Percentiles rank a stretch among this genome's conserved stretches.
Conservation (phyloP, 1,140 invertebrate genomes). For the Physella acuta region DNA sequence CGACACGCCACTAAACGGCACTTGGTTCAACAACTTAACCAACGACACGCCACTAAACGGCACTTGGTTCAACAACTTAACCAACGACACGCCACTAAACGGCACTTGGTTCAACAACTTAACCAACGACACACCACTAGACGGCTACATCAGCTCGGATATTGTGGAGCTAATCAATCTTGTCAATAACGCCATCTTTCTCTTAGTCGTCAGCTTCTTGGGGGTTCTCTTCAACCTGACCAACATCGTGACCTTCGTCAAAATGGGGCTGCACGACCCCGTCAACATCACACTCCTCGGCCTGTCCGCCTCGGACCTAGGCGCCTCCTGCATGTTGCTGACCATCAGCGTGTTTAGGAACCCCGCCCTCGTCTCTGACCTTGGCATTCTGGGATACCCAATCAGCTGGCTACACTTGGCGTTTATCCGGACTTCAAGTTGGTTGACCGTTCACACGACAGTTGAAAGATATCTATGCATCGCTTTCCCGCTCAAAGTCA, state of each 20-base stretch:
- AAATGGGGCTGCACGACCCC: neutral
- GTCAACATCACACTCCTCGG: neutral
- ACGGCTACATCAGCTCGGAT: too few relatives aligned
- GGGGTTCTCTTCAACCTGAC: neutral
- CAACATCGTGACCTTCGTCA: neutral
- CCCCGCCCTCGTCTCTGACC: neutral
- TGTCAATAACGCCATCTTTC: neutral
- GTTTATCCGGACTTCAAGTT: conserved; percentile 1
- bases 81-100: too few relatives aligned
- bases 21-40: too few relatives aligned
- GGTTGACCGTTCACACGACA: conserved; percentile 9
- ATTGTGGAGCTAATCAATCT: too few relatives aligned
- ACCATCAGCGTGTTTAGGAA: neutral
- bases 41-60: too few relatives aligned
- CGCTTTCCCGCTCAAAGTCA: conserved; percentile 8
- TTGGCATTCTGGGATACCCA: neutral
- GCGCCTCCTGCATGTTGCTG: neutral
- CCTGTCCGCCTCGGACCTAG: neutral
- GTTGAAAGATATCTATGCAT: conserved; percentile 15
- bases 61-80: too few relatives aligned
- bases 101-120: too few relatives aligned
- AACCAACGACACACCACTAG: too few relatives aligned
- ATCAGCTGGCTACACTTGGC: neutral
- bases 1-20: too few relatives aligned
- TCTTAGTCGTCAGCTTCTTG: neutral